These are phyloP conservation scores for Riparia riparia DNA, from an alignment of 2,113 vertebrate genomes.

Conservation along the genomic window DNA sequence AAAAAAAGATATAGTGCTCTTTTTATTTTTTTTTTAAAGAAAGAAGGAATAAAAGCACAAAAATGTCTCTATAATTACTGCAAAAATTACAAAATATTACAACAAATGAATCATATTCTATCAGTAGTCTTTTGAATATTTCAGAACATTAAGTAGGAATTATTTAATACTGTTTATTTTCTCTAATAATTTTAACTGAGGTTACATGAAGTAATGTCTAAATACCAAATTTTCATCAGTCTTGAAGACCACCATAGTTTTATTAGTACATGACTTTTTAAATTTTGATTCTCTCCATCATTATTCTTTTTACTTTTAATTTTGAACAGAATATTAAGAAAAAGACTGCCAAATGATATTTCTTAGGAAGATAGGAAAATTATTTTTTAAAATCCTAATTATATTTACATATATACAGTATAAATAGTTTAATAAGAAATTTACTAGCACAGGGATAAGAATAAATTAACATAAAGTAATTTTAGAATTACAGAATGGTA, in stretches of 20 bases:
- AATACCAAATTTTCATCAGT: background rate
- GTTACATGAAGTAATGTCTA: background rate
- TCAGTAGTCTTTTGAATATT: background rate
- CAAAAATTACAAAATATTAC: background rate
- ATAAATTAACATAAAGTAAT: background rate
- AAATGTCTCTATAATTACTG: accelerated
- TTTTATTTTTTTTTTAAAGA: background rate
- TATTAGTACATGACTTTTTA: background rate
- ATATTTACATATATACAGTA: background rate
- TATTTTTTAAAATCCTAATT: background rate
- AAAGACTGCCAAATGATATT: background rate
- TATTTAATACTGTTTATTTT: background rate
- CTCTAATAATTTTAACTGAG: background rate
- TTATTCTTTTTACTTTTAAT: background rate
- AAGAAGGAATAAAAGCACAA: background rate
- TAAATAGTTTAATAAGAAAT: background rate
- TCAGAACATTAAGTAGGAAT: background rate
- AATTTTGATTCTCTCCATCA: background rate
- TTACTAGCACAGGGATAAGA: background rate
- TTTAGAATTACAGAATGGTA: background rate
- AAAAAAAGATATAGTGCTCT: background rate
- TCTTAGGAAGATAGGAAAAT: background rate
- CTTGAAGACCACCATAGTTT: background rate
- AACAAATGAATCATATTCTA: background rate
- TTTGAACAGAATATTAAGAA: background rate